These are phyloP conservation scores for Lepidurus packardi DNA, from an alignment of 1,140 invertebrate species.

Conservation along the genomic window DNA sequence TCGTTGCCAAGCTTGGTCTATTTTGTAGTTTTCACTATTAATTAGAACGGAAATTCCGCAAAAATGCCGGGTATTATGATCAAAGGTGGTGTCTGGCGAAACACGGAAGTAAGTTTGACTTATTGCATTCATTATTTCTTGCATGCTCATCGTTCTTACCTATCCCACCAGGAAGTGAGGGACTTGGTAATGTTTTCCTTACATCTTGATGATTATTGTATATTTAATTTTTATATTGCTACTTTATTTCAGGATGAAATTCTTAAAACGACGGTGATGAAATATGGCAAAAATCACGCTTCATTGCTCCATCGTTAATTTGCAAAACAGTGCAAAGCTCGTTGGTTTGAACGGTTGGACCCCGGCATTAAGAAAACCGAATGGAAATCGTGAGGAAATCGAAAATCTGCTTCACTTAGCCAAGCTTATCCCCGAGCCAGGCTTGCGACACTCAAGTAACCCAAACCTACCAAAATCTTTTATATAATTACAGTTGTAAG, in stretches of 20 bases:
- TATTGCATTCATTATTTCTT: background rate
- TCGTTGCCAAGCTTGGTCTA: background rate
- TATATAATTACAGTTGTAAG: no score
- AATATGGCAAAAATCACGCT: constrained; percentile 99
- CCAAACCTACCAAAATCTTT: background rate
- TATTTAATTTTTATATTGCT: constrained; percentile 24
- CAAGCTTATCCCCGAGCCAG: constrained; percentile 96
- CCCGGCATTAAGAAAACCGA: constrained; percentile 99
- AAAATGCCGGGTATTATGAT: constrained; percentile 99
- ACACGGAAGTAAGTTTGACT: constrained; percentile 80
- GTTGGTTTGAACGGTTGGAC: constrained; percentile 99
- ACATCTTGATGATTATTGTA: background rate
- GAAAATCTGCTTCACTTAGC: constrained; percentile 96
- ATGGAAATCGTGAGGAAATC: constrained; percentile 98
- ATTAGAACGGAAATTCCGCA: background rate
- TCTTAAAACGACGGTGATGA: constrained; percentile 99
- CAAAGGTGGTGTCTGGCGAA: constrained; percentile 99
- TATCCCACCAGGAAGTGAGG: background rate
- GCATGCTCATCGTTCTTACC: constrained; percentile 21
- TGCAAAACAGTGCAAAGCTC: constrained; percentile 98
- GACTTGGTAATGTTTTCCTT: background rate
- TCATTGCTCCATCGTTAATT: constrained; percentile 97
- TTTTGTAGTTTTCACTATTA: background rate
- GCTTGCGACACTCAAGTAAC: constrained; percentile 83
- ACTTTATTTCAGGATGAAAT: constrained; percentile 88